Base-by-base conservation (phyloP, 2,797 vertebrate genomes). In the Zenarchopterus dispar region DNA sequence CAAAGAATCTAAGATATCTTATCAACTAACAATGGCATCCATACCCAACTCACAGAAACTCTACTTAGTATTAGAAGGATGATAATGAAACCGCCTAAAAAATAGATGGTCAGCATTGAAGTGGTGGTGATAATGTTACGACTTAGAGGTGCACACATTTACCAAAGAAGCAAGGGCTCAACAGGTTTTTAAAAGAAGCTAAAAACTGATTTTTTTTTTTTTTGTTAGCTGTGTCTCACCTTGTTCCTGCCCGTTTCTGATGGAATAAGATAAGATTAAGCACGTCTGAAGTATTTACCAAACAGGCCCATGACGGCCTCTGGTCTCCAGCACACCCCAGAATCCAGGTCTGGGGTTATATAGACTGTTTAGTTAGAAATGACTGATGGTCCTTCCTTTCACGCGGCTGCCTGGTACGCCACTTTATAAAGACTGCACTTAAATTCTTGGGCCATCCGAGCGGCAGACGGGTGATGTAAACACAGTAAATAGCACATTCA, bases 341-440 rank as follows among this genome's bases (percentile, higher is more conserved):
- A 73, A 85, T 77, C 78, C 85, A 63, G 75, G 78, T 67, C 78
- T 70, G 75, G 77, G 90, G 82, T 89, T 83, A 87, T 70, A 63
- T 68, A 84, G 71, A 88, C 77, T 90, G 89, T 93, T 93, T 92
- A 92, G 90, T 84, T 86, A 86, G 70, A 85, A 75, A 91, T 92
- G 91, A 93, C 89, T 92, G 89, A 90, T 92, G 84, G 84, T 67
- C 81, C 74, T 86, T 80, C 81, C 82, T 90, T 89, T 90, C 86
- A 81, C 84, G 84, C 57, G 76, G 55, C 79, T 47, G 84, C 74
- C 85, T 81, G 85, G 73, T 73, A 73, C 71, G 67, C 63, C 88
- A 85, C 89, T 90, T 89, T 82, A 89, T 83, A 83, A 88, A 90
- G 83, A 72, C 88, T 81, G 86, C 88, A 91, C 89, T 94, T 92